phyloP scores from a whole-genome alignment of 35 echinoderm and acorn worm species.

The Acanthaster planci region DNA sequence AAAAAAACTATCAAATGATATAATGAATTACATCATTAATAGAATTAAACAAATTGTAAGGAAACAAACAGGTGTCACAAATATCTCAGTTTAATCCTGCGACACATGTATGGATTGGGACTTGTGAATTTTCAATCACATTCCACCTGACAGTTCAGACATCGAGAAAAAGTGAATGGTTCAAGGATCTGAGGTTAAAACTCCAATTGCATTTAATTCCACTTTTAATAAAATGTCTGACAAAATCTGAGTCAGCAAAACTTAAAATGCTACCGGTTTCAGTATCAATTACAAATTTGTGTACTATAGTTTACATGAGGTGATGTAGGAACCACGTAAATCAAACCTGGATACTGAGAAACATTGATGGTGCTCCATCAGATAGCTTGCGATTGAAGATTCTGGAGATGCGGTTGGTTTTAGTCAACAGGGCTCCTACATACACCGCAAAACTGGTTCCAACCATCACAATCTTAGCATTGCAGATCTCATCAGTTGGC shows the following conservation, averaged over 20 bases:
- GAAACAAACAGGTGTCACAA: too few species aligned
- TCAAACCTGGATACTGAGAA: constrained; percentile 81
- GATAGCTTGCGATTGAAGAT: constrained; percentile 95
- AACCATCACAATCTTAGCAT: constrained; percentile 43
- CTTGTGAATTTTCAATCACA: too few species aligned
- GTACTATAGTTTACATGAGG: not conserved
- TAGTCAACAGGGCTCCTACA: constrained; percentile 78
- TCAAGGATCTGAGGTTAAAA: not conserved
- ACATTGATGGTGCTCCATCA: constrained; percentile 83
- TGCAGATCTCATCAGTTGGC: constrained; percentile 74
- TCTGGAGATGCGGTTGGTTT: constrained; percentile 95
- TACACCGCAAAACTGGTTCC: constrained; percentile 74
- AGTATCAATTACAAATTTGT: not conserved
- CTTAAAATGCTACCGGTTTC: not conserved
- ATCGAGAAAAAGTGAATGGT: not conserved
- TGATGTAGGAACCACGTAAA: not conserved
- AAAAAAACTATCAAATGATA: too few species aligned
- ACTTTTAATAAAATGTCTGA: not conserved
- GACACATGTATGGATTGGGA: too few species aligned
- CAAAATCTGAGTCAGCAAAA: not conserved
- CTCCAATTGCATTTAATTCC: not conserved
- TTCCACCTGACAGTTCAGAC: too few species aligned
- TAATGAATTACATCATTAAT: too few species aligned
- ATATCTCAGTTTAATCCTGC: too few species aligned
- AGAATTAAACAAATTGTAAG: too few species aligned